A percentile compares a stretch with the other conserved stretches of the same genome.
Evolutionary conservation across 2,113 vertebrate genomes (phyloP).

Genomic region (Dasypus novemcinctus): DNA sequence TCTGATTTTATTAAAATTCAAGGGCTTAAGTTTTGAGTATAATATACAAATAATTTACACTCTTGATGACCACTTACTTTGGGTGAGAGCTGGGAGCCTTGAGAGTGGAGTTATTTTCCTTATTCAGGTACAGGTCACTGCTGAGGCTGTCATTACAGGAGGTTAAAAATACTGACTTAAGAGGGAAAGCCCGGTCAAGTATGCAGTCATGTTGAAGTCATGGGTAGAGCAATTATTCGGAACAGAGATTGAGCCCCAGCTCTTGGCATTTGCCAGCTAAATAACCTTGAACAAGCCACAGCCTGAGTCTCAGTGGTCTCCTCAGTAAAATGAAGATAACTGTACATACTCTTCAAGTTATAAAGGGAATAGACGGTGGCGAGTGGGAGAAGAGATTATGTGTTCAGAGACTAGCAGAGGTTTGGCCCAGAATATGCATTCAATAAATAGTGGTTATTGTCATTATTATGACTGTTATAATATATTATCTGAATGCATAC

Average conservation of each 20-base stretch:
- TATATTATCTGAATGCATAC: not conserved
- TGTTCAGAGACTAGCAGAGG: not conserved
- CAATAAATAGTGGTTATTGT: not conserved
- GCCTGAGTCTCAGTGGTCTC: not conserved
- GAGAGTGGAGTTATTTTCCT: not conserved
- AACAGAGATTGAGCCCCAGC: not conserved
- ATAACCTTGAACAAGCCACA: not conserved
- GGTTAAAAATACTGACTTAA: not conserved
- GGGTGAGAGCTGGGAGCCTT: not conserved
- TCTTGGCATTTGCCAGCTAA: not conserved
- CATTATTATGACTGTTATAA: not conserved
- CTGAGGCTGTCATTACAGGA: not conserved
- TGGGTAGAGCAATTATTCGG: not conserved
- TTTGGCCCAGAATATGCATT: not conserved
- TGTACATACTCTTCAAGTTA: not conserved
- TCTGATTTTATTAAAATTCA: not conserved
- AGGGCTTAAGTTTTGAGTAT: not conserved
- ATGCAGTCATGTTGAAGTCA: not conserved
- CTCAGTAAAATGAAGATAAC: not conserved
- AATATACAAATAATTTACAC: not conserved
- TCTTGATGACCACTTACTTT: not conserved
- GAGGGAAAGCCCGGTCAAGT: not conserved
- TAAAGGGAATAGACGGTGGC: fast-evolving
- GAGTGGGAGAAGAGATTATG: not conserved
- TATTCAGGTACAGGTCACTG: not conserved